phyloP scores from a whole-genome alignment of 2,888 invertebrate genomes.

The Polydrusus pterygomalis region DNA sequence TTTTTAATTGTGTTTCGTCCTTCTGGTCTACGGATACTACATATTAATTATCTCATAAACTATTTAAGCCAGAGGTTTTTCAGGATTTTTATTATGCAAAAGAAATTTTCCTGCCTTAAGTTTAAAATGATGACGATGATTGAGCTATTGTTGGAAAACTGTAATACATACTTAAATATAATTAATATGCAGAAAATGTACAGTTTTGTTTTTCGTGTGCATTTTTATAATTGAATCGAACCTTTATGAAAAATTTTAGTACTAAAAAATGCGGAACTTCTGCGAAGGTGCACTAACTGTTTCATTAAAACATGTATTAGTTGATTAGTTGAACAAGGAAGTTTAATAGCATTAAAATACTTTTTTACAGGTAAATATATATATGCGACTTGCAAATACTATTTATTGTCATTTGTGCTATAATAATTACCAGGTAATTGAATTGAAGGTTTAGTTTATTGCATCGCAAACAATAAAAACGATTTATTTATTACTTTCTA shows the following conservation, averaged over 20 bases:
- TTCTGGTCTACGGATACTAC: conserved; percentile 10
- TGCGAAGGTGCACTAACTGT: conserved; percentile 2
- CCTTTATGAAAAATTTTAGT: not conserved
- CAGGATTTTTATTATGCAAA: conserved; percentile 7
- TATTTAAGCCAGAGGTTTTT: conserved; percentile 7
- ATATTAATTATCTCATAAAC: conserved; percentile 25
- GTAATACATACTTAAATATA: not conserved
- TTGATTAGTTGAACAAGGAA: not conserved
- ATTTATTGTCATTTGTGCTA: not conserved
- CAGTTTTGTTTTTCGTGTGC: not conserved
- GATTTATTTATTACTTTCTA: conserved; percentile 3
- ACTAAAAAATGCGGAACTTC: conserved; percentile 19
- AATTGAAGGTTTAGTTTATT: conserved; percentile 4
- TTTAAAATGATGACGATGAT: not conserved
- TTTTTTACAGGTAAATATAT: conserved; percentile 9
- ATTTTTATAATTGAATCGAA: conserved; percentile 2
- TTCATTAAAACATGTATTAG: not conserved
- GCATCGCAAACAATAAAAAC: not conserved
- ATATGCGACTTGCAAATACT: conserved; percentile 12
- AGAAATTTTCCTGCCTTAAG: not conserved
- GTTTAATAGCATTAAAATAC: conserved; percentile 7
- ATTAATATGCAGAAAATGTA: conserved; percentile 7
- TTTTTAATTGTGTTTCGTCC: conserved; percentile 22
- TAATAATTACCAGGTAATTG: conserved; percentile 4
- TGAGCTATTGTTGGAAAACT: not conserved